Evolutionary conservation across 1,140 invertebrate genomes (phyloP).

Genomic region (Drosophila ogumai): DNA sequence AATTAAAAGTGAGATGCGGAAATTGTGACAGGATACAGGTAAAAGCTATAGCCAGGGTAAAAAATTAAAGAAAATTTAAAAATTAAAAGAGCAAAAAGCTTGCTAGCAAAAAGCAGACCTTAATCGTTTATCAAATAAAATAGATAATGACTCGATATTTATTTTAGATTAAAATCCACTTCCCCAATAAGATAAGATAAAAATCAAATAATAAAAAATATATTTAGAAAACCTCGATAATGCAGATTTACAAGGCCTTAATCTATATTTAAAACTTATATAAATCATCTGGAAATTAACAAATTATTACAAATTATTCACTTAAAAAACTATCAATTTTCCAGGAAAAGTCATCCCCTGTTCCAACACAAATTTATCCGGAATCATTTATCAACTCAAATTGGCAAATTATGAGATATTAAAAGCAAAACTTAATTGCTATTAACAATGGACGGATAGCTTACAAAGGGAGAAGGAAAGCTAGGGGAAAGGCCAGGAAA

Average conservation of each 20-base stretch:
- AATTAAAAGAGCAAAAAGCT: too few species aligned
- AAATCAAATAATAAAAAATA: not conserved
- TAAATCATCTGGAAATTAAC: not conserved
- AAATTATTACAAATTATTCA: not conserved
- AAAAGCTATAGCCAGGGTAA: not conserved
- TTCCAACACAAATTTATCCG: not conserved
- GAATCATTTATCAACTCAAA: constrained; percentile 24
- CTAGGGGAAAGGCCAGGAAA: not conserved
- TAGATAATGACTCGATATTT: not conserved
- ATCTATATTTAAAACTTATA: not conserved
- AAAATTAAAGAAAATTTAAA: too few species aligned
- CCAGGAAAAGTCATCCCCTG: not conserved
- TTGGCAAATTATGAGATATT: constrained; percentile 43
- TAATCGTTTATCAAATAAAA: not conserved
- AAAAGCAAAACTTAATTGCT: constrained; percentile 36
- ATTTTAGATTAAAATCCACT: not conserved
- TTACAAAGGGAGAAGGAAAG: not conserved
- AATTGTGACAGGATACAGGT: not conserved
- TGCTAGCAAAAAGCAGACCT: not conserved
- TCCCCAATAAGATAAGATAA: constrained; percentile 5
- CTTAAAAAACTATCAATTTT: not conserved
- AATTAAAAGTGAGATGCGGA: not conserved
- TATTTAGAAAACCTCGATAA: not conserved
- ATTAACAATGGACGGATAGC: constrained; percentile 33
- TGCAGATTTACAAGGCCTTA: not conserved